Evolutionary conservation across 37 sponge, comb jelly and placozoan species (phyloP).

Genomic region (Halisarca cf. caerulea): DNA sequence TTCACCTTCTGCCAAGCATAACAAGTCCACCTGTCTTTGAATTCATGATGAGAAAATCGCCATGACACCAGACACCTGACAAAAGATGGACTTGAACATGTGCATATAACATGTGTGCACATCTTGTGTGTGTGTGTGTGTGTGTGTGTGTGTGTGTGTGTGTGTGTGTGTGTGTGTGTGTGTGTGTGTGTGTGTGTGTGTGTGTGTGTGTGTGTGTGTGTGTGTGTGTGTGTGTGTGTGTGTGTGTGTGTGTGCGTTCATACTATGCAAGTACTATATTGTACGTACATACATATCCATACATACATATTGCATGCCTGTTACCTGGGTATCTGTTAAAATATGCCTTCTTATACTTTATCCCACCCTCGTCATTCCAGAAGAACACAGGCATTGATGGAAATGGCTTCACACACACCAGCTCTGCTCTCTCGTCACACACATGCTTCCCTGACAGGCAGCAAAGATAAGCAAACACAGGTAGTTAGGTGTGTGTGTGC

Average conservation of each 20-base stretch:
- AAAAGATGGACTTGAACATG: neutral
- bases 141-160: too few species aligned
- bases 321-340: slow-evolving; percentile 77
- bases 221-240: too few species aligned
- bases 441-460: slow-evolving; percentile 73
- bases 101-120: too few species aligned
- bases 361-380: slow-evolving; percentile 88
- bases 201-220: too few species aligned
- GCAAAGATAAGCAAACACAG: too few species aligned
- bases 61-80: slow-evolving; percentile 95
- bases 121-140: too few species aligned
- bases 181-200: too few species aligned
- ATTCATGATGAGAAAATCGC: slow-evolving; percentile 87
- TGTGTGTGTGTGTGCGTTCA: too few species aligned
- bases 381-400: slow-evolving; percentile 97
- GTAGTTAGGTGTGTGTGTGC: too few species aligned
- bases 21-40: slow-evolving; percentile 90
- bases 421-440: slow-evolving; percentile 85
- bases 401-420: slow-evolving; percentile 94
- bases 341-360: slow-evolving; percentile 95
- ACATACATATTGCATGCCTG: neutral
- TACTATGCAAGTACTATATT: too few species aligned
- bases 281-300: neutral
- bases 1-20: slow-evolving; percentile 94
- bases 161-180: too few species aligned